Evolutionary conservation across 2,888 invertebrate genomes (phyloP).

Genomic region (Meghimatium bilineatum): DNA sequence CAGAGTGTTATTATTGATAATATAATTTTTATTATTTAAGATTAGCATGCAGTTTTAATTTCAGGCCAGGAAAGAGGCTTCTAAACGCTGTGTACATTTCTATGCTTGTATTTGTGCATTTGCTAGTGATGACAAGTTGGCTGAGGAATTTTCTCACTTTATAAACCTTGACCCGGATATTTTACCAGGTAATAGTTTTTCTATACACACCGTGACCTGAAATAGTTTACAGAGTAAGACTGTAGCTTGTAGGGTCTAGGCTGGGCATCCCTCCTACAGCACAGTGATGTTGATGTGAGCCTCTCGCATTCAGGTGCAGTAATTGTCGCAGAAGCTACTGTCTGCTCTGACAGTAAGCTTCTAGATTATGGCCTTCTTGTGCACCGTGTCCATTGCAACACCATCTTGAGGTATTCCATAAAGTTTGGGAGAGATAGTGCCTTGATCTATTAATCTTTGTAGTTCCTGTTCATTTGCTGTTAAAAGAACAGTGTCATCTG

Average conservation of each 20-base stretch:
- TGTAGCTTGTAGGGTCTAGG: too few relatives aligned
- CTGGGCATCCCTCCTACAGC: too few relatives aligned
- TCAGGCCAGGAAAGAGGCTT: slow-evolving; percentile 60
- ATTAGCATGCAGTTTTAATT: background rate
- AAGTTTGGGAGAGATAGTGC: too few relatives aligned
- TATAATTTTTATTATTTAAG: background rate
- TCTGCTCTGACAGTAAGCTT: too few relatives aligned
- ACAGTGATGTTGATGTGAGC: too few relatives aligned
- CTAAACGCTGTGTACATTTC: slow-evolving; percentile 82
- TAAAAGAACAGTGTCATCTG: too few relatives aligned
- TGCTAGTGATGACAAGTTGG: slow-evolving; percentile 82
- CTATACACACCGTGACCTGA: slow-evolving; percentile 67
- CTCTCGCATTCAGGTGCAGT: too few relatives aligned
- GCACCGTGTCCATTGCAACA: too few relatives aligned
- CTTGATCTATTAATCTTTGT: too few relatives aligned
- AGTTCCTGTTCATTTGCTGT: too few relatives aligned
- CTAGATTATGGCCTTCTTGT: background rate
- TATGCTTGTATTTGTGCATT: slow-evolving; percentile 85
- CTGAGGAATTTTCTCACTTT: slow-evolving; percentile 82
- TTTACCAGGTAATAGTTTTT: slow-evolving; percentile 5
- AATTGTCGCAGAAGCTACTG: too few relatives aligned
- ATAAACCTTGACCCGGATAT: slow-evolving; percentile 67
- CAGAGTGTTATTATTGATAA: background rate
- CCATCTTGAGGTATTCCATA: too few relatives aligned
- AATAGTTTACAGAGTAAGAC: background rate